Base-by-base conservation (phyloP, 2,888 invertebrate genomes). In the Physocephala rufipes region DNA sequence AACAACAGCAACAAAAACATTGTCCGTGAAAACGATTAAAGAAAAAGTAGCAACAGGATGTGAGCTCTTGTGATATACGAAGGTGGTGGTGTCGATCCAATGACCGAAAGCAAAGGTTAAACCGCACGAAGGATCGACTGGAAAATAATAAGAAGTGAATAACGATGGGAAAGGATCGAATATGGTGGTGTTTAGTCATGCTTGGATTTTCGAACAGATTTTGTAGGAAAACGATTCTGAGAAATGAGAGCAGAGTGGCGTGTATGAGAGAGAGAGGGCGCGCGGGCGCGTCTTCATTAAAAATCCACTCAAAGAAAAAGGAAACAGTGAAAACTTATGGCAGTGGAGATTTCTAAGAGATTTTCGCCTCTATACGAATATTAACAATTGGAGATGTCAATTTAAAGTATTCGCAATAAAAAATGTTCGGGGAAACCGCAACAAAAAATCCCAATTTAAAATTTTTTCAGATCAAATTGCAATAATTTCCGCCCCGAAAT, bases 401-500 rank as follows among this genome's bases (percentile, higher is more conserved):
- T 19, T 43, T 47, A 16, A 55, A 55, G 1, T 67, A 36, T 19
- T 53, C 2, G 67, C 43, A 61, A 47, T 43, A 36, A 36, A 36
- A 36, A 36, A 36, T 36, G 4, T 36, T 36, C 9, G n/a, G n/a
- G n/a, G 45, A 15, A 43, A 67, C 58, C 45, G 59, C 68, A 62
- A 16, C 4, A 36, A 36, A 36, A 36, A 36, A 36, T 9, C 36
- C 36, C 4, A 9, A 36, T 9, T 4, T 36, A 9, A 9, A n/a
- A n/a, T n/a, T n/a, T 36, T 36, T 36, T 36, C 9, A 36, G 9
- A 4, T 36, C 36, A 36, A 9, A 36, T 9, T 36, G 9, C 61
- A 68, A 21, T n/a, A 51, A 68, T 68, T 68, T 68, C 68, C 68
- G 68, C 68, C 68, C 68, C 68, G 62, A 68, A 62, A 68, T 62